Base-by-base conservation (phyloP, 1,140 invertebrate genomes). In the Pygmarrhopalites habei region DNA sequence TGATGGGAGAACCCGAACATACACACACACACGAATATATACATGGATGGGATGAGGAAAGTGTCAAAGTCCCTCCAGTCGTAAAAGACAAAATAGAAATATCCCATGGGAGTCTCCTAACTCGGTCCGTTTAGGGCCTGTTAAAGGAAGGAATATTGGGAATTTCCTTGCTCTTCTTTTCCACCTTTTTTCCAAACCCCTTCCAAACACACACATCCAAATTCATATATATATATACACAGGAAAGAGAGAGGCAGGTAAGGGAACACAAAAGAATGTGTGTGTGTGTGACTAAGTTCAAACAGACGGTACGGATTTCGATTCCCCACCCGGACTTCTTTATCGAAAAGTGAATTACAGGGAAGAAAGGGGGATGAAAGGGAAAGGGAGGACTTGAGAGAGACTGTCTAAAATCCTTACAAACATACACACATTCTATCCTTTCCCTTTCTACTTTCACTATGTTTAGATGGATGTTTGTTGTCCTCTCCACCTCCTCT, bases 331-430 rank as follows among this genome's bases (percentile, higher is more conserved):
- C 39, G 29, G 23, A 58, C 46, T 56, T 63, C 19, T 67, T 57
- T 67, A 57, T 56, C 58, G 51, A 21, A 60, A 67, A 67, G 49
- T 67, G 66, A 67, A 67, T 67, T 67, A 67, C 61, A 47, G 61
- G 39, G 35, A 59, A 60, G 49, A 47, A 41, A 29, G 49, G 4
- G 49, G 28, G 49, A 49, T 52, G 49, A 43, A 58, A 41, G 39
- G 21, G 35, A 35, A 35, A 15, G 28, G 5, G 49, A 61, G 49
- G 25, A 39, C 46, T 55, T 56, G 56, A 44, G 51, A 62, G 60
- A 28, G 14, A 52, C 49, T 35, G 32, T 7, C 32, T 35, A 5
- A 35, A 35, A 7, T 5, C 5, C 32, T 5, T 35, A 35, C n/a
- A 35, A 35, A 35, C 15, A 35, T 5, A 35, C 15, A 35, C 32